Evolutionary conservation across 2,113 vertebrate species (phyloP).

Genomic region (Clarias gariepinus): DNA sequence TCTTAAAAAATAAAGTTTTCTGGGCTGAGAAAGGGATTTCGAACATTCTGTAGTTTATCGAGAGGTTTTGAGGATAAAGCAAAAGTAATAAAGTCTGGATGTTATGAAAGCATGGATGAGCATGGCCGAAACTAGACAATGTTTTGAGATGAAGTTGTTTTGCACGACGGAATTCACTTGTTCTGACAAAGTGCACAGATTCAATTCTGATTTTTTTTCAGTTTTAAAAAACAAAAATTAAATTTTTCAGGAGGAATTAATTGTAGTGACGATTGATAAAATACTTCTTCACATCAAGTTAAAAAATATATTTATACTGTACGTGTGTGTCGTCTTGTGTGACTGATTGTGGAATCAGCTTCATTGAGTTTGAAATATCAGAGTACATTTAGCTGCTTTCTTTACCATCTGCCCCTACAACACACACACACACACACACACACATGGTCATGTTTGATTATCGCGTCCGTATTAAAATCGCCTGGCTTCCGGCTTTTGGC

Average conservation of each 20-base stretch:
- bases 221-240: neutral
- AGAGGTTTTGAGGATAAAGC: no score
- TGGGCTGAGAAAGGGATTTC: no score
- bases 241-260: neutral
- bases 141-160: no score
- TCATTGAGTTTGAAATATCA: neutral
- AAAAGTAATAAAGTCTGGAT: no score
- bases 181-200: no score
- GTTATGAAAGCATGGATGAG: no score
- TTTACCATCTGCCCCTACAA: neutral
- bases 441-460: slow-evolving; percentile 12
- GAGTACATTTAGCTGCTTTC: neutral
- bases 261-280: neutral
- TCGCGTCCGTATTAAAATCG: slow-evolving; percentile 19
- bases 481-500: slow-evolving; percentile 10
- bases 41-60: no score
- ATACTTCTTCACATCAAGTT: no score
- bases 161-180: neutral
- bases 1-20: no score
- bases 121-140: no score
- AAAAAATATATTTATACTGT: no score
- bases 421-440: neutral
- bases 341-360: neutral
- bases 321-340: neutral
- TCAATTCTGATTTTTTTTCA: neutral